Evolutionary conservation across 2,888 invertebrate genomes (phyloP).

Genomic region (Glaucopsyche alexis): DNA sequence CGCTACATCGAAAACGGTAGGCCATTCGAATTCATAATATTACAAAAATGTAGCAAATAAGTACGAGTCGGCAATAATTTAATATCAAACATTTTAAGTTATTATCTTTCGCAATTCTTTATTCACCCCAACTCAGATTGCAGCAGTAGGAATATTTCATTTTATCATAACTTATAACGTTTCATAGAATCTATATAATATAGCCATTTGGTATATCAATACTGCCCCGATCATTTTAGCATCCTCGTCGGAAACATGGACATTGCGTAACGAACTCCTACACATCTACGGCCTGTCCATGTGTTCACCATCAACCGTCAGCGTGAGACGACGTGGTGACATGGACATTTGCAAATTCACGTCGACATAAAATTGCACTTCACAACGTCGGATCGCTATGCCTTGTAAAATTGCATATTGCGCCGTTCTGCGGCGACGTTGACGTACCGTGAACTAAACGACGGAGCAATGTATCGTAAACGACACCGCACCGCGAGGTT

Average conservation of each 20-base stretch:
- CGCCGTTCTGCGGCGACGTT: too few relatives aligned
- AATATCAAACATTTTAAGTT: conserved; percentile 3
- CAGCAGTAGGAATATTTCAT: conserved; percentile 27
- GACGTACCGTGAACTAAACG: too few relatives aligned
- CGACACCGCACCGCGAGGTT: too few relatives aligned
- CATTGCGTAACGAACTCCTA: conserved; percentile 32
- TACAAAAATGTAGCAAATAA: conserved; percentile 11
- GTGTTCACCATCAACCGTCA: too few relatives aligned
- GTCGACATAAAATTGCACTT: too few relatives aligned
- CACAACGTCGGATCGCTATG: too few relatives aligned
- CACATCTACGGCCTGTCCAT: neutral
- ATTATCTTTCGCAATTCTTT: neutral
- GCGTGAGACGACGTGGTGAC: too few relatives aligned
- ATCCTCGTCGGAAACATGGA: conserved; percentile 21
- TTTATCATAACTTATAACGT: conserved; percentile 46
- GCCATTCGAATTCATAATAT: conserved; percentile 13
- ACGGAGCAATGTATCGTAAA: too few relatives aligned
- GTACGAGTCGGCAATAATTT: neutral
- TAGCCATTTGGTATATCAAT: conserved; percentile 73
- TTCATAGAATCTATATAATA: conserved; percentile 54
- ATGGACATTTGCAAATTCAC: too few relatives aligned
- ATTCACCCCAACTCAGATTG: conserved; percentile 25
- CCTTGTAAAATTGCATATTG: too few relatives aligned
- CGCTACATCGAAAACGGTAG: neutral
- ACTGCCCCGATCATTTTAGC: conserved; percentile 61